Conservation (phyloP, 2,113 vertebrate species). For the Oryzias javanicus region DNA sequence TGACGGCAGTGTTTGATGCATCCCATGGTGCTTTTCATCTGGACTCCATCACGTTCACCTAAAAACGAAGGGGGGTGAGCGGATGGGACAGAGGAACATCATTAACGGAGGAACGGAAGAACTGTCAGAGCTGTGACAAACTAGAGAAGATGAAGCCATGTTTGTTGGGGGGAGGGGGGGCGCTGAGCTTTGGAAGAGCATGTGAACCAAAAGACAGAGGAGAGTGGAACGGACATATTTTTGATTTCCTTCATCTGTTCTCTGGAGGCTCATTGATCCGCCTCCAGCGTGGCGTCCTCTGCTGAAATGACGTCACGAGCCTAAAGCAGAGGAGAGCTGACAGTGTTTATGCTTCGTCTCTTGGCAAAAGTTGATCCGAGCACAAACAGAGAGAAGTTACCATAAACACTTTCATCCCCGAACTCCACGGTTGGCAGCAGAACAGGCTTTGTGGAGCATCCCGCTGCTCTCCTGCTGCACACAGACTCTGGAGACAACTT, state of each 20-base stretch:
- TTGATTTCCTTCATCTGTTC: slow-evolving; percentile 18
- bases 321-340: slow-evolving; percentile 49
- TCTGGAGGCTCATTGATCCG: slow-evolving; percentile 30
- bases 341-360: slow-evolving; percentile 70
- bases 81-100: slow-evolving; percentile 25
- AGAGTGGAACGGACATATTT: slow-evolving; percentile 8
- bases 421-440: slow-evolving; percentile 56
- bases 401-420: slow-evolving; percentile 57
- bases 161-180: slow-evolving; percentile 18
- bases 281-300: slow-evolving; percentile 47
- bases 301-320: slow-evolving; percentile 48
- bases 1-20: slow-evolving; percentile 39
- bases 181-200: slow-evolving; percentile 13
- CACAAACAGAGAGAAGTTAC: slow-evolving; percentile 59
- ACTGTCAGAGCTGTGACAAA: slow-evolving; percentile 46
- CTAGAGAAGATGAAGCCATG: slow-evolving; percentile 17
- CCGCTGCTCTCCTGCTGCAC: slow-evolving; percentile 38
- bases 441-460: slow-evolving; percentile 26
- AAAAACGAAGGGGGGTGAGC: not conserved
- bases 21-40: slow-evolving; percentile 64
- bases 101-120: slow-evolving; percentile 59
- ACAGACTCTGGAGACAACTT: slow-evolving; percentile 46
- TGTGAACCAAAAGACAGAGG: slow-evolving; percentile 1
- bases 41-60: slow-evolving; percentile 54
- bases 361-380: slow-evolving; percentile 67